A percentile compares a stretch with the other conserved stretches of the same genome.
These are phyloP conservation scores for Lasioglossum pauxillum DNA, from an alignment of 2,888 invertebrate species.

Conservation along the genomic window DNA sequence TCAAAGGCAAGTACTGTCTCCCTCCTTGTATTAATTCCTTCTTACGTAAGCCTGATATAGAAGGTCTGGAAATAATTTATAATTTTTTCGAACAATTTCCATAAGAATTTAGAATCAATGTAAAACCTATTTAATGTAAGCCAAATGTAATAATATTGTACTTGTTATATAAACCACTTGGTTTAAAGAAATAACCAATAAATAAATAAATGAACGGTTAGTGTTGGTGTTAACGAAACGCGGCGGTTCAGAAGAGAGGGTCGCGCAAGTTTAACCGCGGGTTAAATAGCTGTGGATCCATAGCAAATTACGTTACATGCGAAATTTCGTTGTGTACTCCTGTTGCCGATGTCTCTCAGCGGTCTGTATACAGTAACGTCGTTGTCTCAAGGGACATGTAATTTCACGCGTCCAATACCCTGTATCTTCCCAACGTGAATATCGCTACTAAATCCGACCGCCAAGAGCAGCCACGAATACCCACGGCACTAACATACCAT, in stretches of 20 bases:
- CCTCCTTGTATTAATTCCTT: too few relatives aligned
- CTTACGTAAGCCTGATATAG: too few relatives aligned
- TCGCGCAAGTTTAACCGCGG: background rate
- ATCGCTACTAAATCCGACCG: conserved; percentile 39
- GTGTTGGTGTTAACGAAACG: background rate
- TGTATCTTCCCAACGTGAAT: conserved; percentile 45
- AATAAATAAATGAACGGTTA: too few relatives aligned
- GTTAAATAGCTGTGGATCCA: conserved; percentile 24
- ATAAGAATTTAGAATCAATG: too few relatives aligned
- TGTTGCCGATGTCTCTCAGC: conserved; percentile 4
- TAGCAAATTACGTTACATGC: conserved; percentile 17
- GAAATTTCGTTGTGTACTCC: conserved; percentile 43
- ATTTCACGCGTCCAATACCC: conserved; percentile 65
- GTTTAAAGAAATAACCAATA: too few relatives aligned
- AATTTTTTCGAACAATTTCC: too few relatives aligned
- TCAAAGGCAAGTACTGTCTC: too few relatives aligned
- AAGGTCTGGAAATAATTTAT: too few relatives aligned
- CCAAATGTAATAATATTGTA: too few relatives aligned
- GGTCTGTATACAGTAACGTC: conserved; percentile 11
- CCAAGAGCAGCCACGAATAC: conserved; percentile 29
- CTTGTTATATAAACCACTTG: too few relatives aligned
- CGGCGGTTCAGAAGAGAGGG: background rate
- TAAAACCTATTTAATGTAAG: too few relatives aligned
- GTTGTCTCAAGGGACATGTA: conserved; percentile 59
- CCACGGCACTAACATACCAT: conserved; percentile 48